These are phyloP conservation scores for Apamea sordens DNA, from an alignment of 2,888 invertebrate species.

Conservation along the genomic window DNA sequence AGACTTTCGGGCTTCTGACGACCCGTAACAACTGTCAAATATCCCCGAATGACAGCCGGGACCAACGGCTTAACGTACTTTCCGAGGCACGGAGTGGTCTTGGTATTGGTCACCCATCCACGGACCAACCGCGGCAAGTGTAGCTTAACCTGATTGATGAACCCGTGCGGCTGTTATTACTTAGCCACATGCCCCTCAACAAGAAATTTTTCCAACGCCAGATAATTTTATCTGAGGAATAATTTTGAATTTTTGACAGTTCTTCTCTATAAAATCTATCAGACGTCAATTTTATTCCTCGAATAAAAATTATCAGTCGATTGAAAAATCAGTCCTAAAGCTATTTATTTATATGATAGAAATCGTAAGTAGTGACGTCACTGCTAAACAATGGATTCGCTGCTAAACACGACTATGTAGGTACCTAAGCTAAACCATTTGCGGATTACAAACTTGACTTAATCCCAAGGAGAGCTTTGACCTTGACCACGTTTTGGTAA, in stretches of 20 bases:
- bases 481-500: constrained; percentile 27
- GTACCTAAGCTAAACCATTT: constrained; percentile 7
- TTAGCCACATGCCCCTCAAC: neutral
- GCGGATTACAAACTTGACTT: constrained; percentile 40
- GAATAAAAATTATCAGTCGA: no score
- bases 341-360: neutral
- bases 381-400: neutral
- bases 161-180: neutral
- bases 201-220: no score
- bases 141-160: neutral
- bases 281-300: no score
- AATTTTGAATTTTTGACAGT: no score
- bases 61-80: neutral
- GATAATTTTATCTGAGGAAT: no score
- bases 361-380: constrained; percentile 5
- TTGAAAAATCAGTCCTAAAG: no score
- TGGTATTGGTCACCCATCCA: neutral
- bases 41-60: no score
- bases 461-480: constrained; percentile 9
- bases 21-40: no score
- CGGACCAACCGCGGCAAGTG: neutral
- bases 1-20: no score
- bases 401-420: neutral
- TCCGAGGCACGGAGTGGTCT: neutral
- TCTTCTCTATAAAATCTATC: no score